Evolutionary conservation across 2,797 vertebrate genomes (phyloP).

Genomic region (Enteromius anoplus): DNA sequence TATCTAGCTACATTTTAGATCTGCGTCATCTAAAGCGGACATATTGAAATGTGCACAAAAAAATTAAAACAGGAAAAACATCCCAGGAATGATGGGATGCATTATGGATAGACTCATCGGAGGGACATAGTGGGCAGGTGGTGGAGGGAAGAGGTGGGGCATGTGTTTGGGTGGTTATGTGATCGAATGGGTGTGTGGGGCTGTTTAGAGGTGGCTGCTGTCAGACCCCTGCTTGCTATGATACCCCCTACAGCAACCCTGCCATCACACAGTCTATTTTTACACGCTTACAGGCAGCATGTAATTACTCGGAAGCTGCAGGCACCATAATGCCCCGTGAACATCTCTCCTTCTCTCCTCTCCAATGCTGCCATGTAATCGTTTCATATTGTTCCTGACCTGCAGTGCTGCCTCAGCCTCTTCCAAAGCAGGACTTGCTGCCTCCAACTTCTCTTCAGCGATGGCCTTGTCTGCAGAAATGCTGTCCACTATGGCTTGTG

Average conservation of each 20-base stretch:
- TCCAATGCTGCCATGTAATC: not conserved
- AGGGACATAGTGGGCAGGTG: slow-evolving; percentile 6
- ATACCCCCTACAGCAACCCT: slow-evolving; percentile 54
- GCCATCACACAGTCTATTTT: slow-evolving; percentile 60
- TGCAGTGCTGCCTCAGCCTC: slow-evolving; percentile 92
- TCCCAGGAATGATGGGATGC: not conserved
- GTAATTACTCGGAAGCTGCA: slow-evolving; percentile 72
- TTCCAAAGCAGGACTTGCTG: slow-evolving; percentile 88
- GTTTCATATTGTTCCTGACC: slow-evolving; percentile 69
- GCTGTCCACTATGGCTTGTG: slow-evolving; percentile 90
- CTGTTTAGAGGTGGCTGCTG: slow-evolving; percentile 31
- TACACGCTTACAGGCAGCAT: slow-evolving; percentile 53
- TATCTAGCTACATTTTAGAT: not conserved
- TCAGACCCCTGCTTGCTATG: slow-evolving; percentile 43
- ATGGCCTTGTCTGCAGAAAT: slow-evolving; percentile 93
- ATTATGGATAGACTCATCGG: not conserved
- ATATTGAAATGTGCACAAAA: not conserved
- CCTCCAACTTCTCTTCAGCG: slow-evolving; percentile 89
- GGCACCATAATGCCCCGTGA: slow-evolving; percentile 48
- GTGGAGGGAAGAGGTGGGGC: slow-evolving; percentile 7
- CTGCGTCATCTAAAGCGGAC: not conserved
- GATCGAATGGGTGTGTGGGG: slow-evolving; percentile 20
- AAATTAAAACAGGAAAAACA: not conserved
- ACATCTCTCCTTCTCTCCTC: slow-evolving; percentile 23
- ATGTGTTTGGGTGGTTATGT: slow-evolving; percentile 41